Evolutionary conservation across 2,797 vertebrate genomes (phyloP), one percentile per base, ranked within the genome.

Genomic region (Acestrorhynchus altus): DNA sequence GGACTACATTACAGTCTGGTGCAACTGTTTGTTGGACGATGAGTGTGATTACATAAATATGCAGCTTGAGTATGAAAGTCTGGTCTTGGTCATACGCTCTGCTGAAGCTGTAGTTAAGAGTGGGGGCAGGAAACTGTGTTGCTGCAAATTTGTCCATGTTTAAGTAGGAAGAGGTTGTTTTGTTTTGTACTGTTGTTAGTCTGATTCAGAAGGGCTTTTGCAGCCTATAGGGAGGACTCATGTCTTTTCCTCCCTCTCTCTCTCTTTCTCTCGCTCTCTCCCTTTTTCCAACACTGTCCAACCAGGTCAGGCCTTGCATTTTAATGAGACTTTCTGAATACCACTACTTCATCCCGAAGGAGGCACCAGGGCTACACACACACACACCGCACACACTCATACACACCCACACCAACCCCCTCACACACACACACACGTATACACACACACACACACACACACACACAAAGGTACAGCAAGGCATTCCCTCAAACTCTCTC

Each of bases 291-390:
- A 88, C 89, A 89, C 86, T 84, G 88, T 90, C 90, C 88, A 90
- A 87, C 86, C 84, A 85, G 66, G 80, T 79, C 77, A 84, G 65
- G 91, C 90, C 90, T 90, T 86, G 92, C 91, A 93, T 94, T 89
- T 92, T 92, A 94, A 94, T 93, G 88, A 93, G 92, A 86, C 69
- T 76, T 84, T 84, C 86, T 93, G 91, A 93, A 93, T 94, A 93
- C 90, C 88, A 90, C 87, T 87, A 88, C 87, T 94, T 93, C 87
- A 92, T 93, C 84, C 86, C 88, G 47, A 15, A 35, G 86, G 89
- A 86, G 83, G 85, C 57, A 74, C 57, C 60, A 54, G 15, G 22
- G 49, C 52, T 42, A 59, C 60, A 59, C 51, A 20, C 49, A 69
- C 73, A 64, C 49, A 54, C 52, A 71, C 52, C 52, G 49, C 65